Evolutionary conservation across 2,797 vertebrate species (phyloP), one percentile per base, ranked within the genome.

Genomic region (Gallinago solitaria): DNA sequence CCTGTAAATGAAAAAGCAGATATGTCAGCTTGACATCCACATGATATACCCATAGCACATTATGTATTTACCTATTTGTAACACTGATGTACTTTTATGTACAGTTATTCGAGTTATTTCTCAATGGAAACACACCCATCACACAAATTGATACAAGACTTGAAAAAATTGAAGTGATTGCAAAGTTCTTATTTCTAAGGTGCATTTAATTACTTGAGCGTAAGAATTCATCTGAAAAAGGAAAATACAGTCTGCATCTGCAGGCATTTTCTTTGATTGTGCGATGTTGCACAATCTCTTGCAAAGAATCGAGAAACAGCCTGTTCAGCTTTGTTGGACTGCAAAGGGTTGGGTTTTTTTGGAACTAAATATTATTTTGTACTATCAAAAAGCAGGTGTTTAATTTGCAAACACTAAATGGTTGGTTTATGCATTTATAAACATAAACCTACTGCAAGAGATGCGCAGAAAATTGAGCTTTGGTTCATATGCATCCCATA

Each of bases 211-310:
- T 86, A 39, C 47, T 73, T 35, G 20, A 84, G 23, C 50, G 64
- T 15, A 50, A 47, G 25, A 93, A 87, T 81, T 80, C 57, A 82
- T n/a, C 23, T 61, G 57, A 87, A 92, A 93, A 3, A 13, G 14
- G 73, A 91, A 93, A 78, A 57, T 21, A 2, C 39, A 88, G 60
- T 75, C n/a, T 95, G 28, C 28, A 57, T 83, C 84, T 90, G 28
- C 12, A 73, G 18, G n/a, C 20, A 64, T 92, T 96, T 92, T 93
- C 51, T 77, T 95, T 93, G 96, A 95, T 93, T 93, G 25, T 37
- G n/a, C 21, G 41, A 83, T 48, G 68, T 20, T 94, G 41, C 51
- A 70, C 75, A 39, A 39, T 39, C 92, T 92, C 65, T 94, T 93
- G 25, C 47, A 83, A 76, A 91, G 41, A 87, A 48, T 93, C 43